Evolutionary conservation across 2,888 invertebrate genomes (phyloP).

Genomic region (Raillietiella orientalis): DNA sequence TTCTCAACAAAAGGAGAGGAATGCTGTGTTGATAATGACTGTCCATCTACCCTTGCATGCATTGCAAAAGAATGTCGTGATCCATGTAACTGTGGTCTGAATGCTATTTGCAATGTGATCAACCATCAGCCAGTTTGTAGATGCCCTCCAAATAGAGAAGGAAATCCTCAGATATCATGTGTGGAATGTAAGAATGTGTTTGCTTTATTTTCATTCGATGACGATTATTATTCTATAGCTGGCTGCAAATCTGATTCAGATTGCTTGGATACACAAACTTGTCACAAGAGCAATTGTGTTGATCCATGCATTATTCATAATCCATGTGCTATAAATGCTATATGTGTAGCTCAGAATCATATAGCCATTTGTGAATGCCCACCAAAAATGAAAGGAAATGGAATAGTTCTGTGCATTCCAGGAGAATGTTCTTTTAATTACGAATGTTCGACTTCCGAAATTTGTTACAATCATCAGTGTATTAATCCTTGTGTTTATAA

Average conservation of each 20-base stretch:
- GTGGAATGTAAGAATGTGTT: constrained; percentile 5
- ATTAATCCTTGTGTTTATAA: constrained; percentile 37
- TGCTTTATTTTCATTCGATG: not conserved
- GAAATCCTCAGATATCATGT: constrained; percentile 7
- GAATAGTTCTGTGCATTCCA: constrained; percentile 12
- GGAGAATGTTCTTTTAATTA: constrained; percentile 11
- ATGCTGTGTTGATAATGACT: constrained; percentile 52
- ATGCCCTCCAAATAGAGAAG: constrained; percentile 19
- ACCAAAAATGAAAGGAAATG: constrained; percentile 21
- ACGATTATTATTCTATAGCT: constrained; percentile 7
- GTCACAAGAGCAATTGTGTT: constrained; percentile 14
- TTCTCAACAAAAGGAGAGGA: constrained; percentile 23
- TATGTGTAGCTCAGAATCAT: constrained; percentile 11
- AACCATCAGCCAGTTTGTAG: constrained; percentile 45
- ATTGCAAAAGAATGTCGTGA: constrained; percentile 45
- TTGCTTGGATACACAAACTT: constrained; percentile 24
- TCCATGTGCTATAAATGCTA: constrained; percentile 23
- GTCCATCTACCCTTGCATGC: constrained; percentile 45
- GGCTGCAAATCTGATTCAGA: constrained; percentile 36
- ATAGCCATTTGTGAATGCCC: constrained; percentile 42
- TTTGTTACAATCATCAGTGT: constrained; percentile 27
- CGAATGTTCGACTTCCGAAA: constrained; percentile 25
- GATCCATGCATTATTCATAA: constrained; percentile 28
- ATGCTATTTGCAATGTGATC: constrained; percentile 40
- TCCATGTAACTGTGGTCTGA: constrained; percentile 47